A percentile compares a stretch with the other conserved stretches of the same genome.
phyloP scores from a whole-genome alignment of 2,113 vertebrate species.

The Nyctereutes procyonoides region DNA sequence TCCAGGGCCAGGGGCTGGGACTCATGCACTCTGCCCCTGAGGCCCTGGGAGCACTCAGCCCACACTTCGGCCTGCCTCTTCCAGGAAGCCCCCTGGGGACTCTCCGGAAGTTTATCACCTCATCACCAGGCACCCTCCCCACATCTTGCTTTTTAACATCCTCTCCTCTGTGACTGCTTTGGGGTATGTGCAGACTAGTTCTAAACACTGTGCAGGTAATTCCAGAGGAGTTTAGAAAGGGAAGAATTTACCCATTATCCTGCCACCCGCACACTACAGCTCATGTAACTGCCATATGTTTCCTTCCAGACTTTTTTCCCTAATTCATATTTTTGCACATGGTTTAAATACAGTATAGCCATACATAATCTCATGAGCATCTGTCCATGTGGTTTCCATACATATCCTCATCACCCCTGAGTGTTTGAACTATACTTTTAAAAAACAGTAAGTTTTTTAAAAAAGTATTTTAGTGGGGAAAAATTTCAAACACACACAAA shows the following conservation, averaged over 20 bases:
- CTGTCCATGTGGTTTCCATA: not conserved
- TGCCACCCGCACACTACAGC: rapidly evolving
- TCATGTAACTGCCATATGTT: not conserved
- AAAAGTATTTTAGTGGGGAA: not conserved
- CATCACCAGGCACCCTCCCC: too few species aligned
- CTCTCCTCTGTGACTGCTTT: not conserved
- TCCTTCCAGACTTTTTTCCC: not conserved
- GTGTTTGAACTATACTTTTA: not conserved
- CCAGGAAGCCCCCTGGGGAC: not conserved
- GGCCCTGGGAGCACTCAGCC: not conserved
- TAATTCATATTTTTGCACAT: not conserved
- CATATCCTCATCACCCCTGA: not conserved
- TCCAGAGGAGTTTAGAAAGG: not conserved
- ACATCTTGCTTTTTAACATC: too few species aligned
- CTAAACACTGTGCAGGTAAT: not conserved
- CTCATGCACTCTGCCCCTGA: too few species aligned
- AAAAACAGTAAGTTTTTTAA: not conserved
- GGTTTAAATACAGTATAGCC: not conserved
- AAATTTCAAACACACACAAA: rapidly evolving
- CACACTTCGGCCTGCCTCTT: not conserved
- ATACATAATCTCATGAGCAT: not conserved
- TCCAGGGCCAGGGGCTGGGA: not conserved
- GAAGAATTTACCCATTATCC: not conserved
- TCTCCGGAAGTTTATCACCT: not conserved
- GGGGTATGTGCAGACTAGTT: not conserved